Conservation (phyloP, 2,113 vertebrate species). For the Narcine bancroftii region DNA sequence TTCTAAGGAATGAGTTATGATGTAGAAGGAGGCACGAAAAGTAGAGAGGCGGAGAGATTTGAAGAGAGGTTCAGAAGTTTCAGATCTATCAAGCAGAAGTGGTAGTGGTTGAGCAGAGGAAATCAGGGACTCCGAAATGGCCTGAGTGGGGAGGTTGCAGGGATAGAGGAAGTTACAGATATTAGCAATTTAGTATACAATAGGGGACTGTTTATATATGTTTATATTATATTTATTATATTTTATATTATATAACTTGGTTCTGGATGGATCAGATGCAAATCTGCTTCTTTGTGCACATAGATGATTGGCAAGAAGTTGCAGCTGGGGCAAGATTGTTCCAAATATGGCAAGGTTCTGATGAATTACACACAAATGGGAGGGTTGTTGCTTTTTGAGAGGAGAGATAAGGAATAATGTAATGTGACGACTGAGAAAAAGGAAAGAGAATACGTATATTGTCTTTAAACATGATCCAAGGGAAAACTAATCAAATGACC, state of each 20-base stretch:
- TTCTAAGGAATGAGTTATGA: background rate
- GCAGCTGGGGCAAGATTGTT: background rate
- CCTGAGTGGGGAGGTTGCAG: background rate
- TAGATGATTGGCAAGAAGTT: background rate
- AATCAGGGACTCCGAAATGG: background rate
- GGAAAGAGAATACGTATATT: background rate
- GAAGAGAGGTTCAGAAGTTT: background rate
- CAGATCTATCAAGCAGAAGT: too few species aligned
- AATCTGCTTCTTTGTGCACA: background rate
- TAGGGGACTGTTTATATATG: background rate
- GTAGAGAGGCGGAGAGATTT: background rate
- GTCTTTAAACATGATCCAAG: background rate
- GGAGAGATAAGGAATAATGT: background rate
- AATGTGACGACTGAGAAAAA: background rate
- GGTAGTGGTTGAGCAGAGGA: background rate
- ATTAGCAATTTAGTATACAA: background rate
- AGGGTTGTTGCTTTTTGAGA: background rate
- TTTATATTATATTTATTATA: too few species aligned
- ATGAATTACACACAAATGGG: background rate
- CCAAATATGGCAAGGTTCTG: too few species aligned
- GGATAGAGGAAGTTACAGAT: background rate
- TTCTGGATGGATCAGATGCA: background rate
- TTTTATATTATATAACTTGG: too few species aligned
- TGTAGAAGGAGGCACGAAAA: background rate
- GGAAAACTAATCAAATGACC: background rate